Evolutionary conservation across 30 jellyfish, hydroid and myxozoan genomes (phyloP), one percentile per base, ranked within the genome.

Genomic region (Aurelia sp.): DNA sequence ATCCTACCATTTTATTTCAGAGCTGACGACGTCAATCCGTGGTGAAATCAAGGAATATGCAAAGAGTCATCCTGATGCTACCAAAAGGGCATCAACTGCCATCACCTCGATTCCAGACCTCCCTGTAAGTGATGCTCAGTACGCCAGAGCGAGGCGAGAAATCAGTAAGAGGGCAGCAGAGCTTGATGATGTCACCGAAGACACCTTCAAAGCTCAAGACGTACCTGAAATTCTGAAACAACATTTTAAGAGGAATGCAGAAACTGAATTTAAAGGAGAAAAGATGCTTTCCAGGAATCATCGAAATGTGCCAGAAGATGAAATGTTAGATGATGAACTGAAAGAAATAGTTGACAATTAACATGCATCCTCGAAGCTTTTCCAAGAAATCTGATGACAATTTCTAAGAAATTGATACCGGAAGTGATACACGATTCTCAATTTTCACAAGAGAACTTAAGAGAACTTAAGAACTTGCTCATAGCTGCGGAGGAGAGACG

Each of bases 231-330:
- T 92, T 23, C 66, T 92, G 41, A 92, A 86, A 70, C 96, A 92
- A 61, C 98, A 92, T 72, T 92, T 92, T 69, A 83, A 84, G 65
- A 76, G 98, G 37, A 92, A 92, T 50, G 91, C 95, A 22, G 97
- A 86, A 51, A 69, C 21, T 62, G 74, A 80, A 51, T 72, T 71
- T 69, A 85, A 86, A 59, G 98, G 98, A 17, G 98, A 92, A 72
- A 73, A 55, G 19, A 74, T 67, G 87, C 88, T 92, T 15, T 87
- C 98, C 20, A 71, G 98, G 69, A 81, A 73, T 65, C 98, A 92
- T 71, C 81, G 98, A 62, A 91, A 92, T 51, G 96, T 92, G 3
- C 92, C 95, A 30, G 95, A 92, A 79, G 89, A 79, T n/a, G 96
- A 79, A 44, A 61, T 51, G 79, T 64, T 84, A 20, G 96, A 76